A percentile compares a stretch with the other conserved stretches of the same genome.
phyloP scores from a whole-genome alignment of 2,888 invertebrate genomes.

The Eumerus sabulonum region DNA sequence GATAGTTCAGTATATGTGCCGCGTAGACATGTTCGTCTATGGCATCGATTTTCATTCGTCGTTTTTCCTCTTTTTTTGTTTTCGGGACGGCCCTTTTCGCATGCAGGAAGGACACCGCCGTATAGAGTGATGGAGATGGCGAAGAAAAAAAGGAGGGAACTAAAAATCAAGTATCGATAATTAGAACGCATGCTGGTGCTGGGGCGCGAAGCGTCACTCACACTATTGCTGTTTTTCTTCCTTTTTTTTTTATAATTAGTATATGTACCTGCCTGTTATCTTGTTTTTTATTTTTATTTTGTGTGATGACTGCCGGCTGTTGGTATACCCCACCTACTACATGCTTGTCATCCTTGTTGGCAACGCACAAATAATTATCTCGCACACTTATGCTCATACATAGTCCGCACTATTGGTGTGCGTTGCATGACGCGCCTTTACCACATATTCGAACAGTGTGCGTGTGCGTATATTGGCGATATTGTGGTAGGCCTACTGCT shows the following conservation, averaged over 20 bases:
- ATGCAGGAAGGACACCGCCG: neutral
- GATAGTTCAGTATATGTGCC: slow-evolving; percentile 1
- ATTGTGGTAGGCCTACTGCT: slow-evolving; percentile 62
- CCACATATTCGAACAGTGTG: neutral
- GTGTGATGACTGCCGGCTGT: too few relatives aligned
- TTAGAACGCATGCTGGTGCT: slow-evolving; percentile 39
- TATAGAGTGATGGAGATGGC: slow-evolving; percentile 11
- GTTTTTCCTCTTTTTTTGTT: too few relatives aligned
- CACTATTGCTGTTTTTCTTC: too few relatives aligned
- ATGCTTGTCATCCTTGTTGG: slow-evolving; percentile 45
- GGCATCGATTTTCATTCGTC: slow-evolving; percentile 46
- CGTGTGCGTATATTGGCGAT: slow-evolving; percentile 38
- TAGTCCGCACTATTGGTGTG: too few relatives aligned
- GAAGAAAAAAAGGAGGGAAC: slow-evolving; percentile 40
- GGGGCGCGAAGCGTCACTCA: neutral
- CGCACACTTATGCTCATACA: slow-evolving; percentile 13
- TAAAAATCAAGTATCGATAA: slow-evolving; percentile 42
- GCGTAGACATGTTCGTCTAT: neutral
- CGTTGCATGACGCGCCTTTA: too few relatives aligned
- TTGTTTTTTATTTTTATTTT: slow-evolving; percentile 38
- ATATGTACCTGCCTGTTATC: slow-evolving; percentile 39
- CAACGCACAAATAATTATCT: slow-evolving; percentile 66
- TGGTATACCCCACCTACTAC: slow-evolving; percentile 30
- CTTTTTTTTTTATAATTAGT: slow-evolving; percentile 44
- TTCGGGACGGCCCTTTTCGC: neutral